These are phyloP conservation scores for Perca schrenkii DNA, from an alignment of 2,113 vertebrate species.

Conservation along the genomic window DNA sequence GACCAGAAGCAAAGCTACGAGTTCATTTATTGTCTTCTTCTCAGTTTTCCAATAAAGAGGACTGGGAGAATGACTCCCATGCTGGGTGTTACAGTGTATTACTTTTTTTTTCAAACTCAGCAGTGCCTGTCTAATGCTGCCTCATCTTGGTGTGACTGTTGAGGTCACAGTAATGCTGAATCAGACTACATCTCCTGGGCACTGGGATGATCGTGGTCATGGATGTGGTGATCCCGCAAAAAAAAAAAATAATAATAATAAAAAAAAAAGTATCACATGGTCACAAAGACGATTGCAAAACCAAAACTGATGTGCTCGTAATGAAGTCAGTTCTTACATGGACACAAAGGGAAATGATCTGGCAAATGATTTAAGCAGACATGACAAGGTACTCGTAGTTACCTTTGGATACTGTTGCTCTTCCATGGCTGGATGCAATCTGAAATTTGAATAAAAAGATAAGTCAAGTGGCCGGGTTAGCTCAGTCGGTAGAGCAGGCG, in stretches of 20 bases:
- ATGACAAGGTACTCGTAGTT: constrained; percentile 42
- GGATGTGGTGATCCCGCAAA: constrained; percentile 9
- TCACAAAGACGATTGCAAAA: neutral
- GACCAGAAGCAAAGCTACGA: constrained; percentile 11
- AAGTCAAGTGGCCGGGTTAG: too few species aligned
- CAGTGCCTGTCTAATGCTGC: constrained; percentile 24
- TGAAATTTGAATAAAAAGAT: constrained; percentile 72
- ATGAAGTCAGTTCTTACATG: neutral
- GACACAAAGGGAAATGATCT: neutral
- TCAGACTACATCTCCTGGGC: constrained; percentile 49
- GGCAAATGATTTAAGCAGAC: too few species aligned
- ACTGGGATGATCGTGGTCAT: constrained; percentile 22
- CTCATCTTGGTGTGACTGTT: constrained; percentile 41
- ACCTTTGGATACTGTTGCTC: constrained; percentile 91
- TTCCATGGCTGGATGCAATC: constrained; percentile 89
- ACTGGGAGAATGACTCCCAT: constrained; percentile 32
- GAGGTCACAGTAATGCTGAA: constrained; percentile 65
- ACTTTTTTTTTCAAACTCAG: constrained; percentile 22
- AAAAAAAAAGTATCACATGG: neutral
- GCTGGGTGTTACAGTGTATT: neutral
- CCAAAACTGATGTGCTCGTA: neutral
- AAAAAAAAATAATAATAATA: neutral
- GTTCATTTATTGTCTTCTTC: constrained; percentile 31
- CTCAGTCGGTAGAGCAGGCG: too few species aligned
- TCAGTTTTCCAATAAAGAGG: constrained; percentile 22